Evolutionary conservation across 2,113 vertebrate genomes (phyloP), one percentile per base, ranked within the genome.

Genomic region (Haemorhous mexicanus): DNA sequence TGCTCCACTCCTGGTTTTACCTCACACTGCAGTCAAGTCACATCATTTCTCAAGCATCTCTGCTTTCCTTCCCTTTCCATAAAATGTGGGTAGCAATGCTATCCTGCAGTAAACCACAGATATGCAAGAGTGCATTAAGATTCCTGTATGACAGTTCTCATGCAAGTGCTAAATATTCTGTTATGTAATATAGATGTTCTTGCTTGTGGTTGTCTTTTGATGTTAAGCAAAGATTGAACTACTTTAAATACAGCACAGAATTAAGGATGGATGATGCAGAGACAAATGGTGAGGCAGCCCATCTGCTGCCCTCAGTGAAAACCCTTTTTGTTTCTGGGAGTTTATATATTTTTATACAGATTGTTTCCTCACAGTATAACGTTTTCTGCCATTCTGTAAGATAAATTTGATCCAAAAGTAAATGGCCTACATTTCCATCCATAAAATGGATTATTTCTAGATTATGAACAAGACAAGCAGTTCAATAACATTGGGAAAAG

Each of bases 151-250:
- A 95, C 87, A 88, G 85, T 87, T 90, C 53, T 94, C 91, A 95
- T 85, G 78, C 89, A 95, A 96, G 63, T 92, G 90, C 85, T 95
- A 96, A 93, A 90, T 93, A 96, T 78, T 95, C 43, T 93, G 59
- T 93, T 92, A 93, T 90, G 91, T 95, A 90, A 90, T 94, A 80
- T 90, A 68, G 82, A 92, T 87, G 75, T 73, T 86, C 90, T 90
- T 93, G 75, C 59, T 85, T 95, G 93, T 90, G 93, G 90, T 47
- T 95, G 70, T 53, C 91, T 83, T 94, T 94, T 95, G 95, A 95
- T 87, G 75, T 95, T 77, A 59, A 91, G 53, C 41, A 91, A 94
- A 83, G 67, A 59, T 26, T 88, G 79, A 90, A 93, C 44, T 17
- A 70, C 44, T 69, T 77, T 91, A 88, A 94, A 83, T 72, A 66